Percentiles rank a stretch among this genome's conserved stretches.
These are phyloP conservation scores for Epinephelus coioides DNA, from an alignment of 2,797 vertebrate species.

Conservation along the genomic window DNA sequence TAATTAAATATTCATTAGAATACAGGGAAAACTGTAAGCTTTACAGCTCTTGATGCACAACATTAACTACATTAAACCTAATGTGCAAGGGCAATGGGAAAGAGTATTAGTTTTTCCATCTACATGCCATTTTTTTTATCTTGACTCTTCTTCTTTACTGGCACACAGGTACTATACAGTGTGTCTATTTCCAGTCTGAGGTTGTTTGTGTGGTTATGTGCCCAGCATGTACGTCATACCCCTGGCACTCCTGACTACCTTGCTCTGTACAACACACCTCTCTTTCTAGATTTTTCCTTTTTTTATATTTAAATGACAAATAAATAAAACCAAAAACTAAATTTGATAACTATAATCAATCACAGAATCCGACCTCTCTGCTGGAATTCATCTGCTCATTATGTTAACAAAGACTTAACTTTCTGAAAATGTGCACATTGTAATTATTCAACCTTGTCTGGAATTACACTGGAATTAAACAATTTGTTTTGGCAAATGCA, in stretches of 20 bases:
- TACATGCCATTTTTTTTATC: conserved; percentile 21
- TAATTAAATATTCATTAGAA: conserved; percentile 65
- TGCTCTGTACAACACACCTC: neutral
- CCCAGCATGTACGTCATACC: neutral
- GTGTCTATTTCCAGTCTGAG: neutral
- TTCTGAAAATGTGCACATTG: neutral
- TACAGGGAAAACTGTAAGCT: conserved; percentile 40
- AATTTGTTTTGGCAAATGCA: conserved; percentile 1
- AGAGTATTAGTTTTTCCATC: conserved; percentile 28
- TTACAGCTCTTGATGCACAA: conserved; percentile 54
- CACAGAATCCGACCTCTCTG: neutral
- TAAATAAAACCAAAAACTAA: neutral
- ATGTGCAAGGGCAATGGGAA: conserved; percentile 44
- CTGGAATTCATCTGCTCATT: neutral
- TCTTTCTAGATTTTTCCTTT: neutral
- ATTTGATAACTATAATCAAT: neutral
- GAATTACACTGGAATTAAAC: neutral
- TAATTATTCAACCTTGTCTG: conserved; percentile 1
- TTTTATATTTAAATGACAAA: no score
- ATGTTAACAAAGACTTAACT: neutral
- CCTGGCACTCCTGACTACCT: neutral
- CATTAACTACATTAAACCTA: conserved; percentile 47
- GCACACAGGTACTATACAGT: conserved; percentile 3
- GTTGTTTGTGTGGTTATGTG: neutral
- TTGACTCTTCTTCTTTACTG: neutral